Conservation (phyloP, 2,797 vertebrate species). For the Enteromius anoplus region DNA sequence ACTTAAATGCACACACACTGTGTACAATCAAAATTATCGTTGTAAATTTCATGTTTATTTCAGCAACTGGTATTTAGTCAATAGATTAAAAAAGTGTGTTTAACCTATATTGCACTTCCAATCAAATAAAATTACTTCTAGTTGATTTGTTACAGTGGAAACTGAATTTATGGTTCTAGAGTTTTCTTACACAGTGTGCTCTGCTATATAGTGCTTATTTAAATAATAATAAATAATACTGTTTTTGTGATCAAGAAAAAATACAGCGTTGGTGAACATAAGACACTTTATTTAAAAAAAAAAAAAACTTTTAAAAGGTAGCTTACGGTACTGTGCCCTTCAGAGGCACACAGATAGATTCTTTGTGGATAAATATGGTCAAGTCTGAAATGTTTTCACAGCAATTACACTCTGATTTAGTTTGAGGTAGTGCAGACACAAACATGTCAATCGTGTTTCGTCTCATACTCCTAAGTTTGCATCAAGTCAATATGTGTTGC, state of each 20-base stretch:
- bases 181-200: neutral
- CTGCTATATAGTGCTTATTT: too few species aligned
- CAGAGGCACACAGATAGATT: neutral
- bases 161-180: neutral
- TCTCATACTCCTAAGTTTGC: slow-evolving; percentile 28
- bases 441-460: slow-evolving; percentile 6
- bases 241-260: neutral
- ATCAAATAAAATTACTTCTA: neutral
- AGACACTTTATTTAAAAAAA: neutral
- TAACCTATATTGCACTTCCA: too few species aligned
- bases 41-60: neutral
- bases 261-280: neutral
- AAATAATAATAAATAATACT: neutral
- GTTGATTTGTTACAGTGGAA: neutral
- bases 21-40: neutral
- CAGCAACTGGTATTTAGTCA: neutral
- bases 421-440: slow-evolving; percentile 40
- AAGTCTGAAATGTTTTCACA: slow-evolving; percentile 6
- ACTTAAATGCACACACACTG: neutral
- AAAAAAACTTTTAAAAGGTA: neutral
- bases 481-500: slow-evolving; percentile 63
- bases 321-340: neutral
- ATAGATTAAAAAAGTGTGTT: neutral
- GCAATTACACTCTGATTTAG: slow-evolving; percentile 9
- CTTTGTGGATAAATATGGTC: slow-evolving; percentile 6